Evolutionary conservation across 1,140 invertebrate species (phyloP).

Genomic region (Brachionus rotundiformis): DNA sequence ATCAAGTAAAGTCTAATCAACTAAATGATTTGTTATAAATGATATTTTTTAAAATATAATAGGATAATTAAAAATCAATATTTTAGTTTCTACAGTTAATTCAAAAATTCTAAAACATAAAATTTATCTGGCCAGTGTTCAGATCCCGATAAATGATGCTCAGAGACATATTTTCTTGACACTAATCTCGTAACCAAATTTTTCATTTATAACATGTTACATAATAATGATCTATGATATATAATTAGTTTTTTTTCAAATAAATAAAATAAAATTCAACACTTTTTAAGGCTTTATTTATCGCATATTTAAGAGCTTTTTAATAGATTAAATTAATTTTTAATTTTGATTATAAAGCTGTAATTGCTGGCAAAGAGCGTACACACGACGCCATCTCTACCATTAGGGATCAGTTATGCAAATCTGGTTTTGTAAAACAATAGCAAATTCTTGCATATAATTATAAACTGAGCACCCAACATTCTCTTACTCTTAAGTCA

Average conservation of each 20-base stretch:
- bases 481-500: not conserved
- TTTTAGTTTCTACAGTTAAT: too few species aligned
- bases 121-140: too few species aligned
- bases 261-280: too few species aligned
- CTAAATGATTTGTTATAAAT: not conserved
- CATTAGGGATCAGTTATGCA: not conserved
- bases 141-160: too few species aligned
- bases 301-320: not conserved
- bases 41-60: not conserved
- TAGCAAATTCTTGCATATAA: constrained; percentile 19
- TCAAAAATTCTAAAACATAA: too few species aligned
- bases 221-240: not conserved
- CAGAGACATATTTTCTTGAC: not conserved
- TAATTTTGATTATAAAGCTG: not conserved
- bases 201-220: too few species aligned
- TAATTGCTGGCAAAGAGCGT: not conserved
- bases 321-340: not conserved
- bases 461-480: not conserved
- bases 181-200: not conserved
- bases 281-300: not conserved
- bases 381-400: not conserved
- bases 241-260: not conserved
- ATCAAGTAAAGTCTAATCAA: not conserved
- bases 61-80: not conserved
- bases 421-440: not conserved